These are phyloP conservation scores for Callionymus lyra DNA, from an alignment of 2,113 vertebrate genomes.

Conservation along the genomic window DNA sequence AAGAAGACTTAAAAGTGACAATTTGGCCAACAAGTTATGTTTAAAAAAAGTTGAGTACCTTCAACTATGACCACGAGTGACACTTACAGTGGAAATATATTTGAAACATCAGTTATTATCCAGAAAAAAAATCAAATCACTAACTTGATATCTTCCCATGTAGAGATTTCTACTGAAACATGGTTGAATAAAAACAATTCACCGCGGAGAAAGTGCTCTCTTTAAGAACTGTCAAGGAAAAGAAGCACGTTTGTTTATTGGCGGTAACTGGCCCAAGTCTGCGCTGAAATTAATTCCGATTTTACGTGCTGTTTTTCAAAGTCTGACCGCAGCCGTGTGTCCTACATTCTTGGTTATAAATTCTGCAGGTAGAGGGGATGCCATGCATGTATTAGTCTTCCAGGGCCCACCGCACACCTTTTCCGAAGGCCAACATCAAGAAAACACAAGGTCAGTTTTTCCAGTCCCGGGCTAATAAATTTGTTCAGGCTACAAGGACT, in stretches of 20 bases:
- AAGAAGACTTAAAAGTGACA: no score
- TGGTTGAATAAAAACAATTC: slow-evolving; percentile 27
- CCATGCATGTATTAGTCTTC: slow-evolving; percentile 48
- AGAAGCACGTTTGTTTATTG: slow-evolving; percentile 45
- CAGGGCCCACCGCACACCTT: slow-evolving; percentile 51
- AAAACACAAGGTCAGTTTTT: slow-evolving; percentile 56
- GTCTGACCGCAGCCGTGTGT: slow-evolving; percentile 42
- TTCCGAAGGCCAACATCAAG: slow-evolving; percentile 36
- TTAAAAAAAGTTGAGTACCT: no score
- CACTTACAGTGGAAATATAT: no score
- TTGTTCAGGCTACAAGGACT: slow-evolving; percentile 1
- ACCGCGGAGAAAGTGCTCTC: slow-evolving; percentile 52
- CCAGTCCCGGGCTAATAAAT: slow-evolving; percentile 66
- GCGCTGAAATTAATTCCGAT: slow-evolving; percentile 42
- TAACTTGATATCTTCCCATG: slow-evolving; percentile 12
- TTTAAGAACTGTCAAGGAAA: slow-evolving; percentile 50
- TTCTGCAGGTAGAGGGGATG: slow-evolving; percentile 50
- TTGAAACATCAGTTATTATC: no score
- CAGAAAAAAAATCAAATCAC: no score
- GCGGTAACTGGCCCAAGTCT: slow-evolving; percentile 47
- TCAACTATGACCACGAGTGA: no score
- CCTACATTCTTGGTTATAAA: slow-evolving; percentile 51
- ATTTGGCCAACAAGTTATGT: no score
- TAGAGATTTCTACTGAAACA: slow-evolving; percentile 8
- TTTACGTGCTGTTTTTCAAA: slow-evolving; percentile 41